Base-by-base conservation (phyloP, 1,140 invertebrate species). In the Mya arenaria region DNA sequence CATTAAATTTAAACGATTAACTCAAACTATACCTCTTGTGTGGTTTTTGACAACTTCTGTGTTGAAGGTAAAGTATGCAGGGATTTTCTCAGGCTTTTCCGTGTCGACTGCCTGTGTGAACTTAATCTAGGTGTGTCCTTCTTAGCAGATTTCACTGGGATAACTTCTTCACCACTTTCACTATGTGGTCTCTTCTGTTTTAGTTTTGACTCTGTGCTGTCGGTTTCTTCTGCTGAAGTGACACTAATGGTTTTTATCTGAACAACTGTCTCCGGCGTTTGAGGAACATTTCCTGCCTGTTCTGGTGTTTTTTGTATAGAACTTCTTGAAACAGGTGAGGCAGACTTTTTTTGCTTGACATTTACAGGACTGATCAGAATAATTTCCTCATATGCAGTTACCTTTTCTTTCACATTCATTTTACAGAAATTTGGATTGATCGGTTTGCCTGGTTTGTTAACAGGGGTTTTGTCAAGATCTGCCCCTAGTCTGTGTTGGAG, bases 331-430 rank as follows among this genome's bases (percentile, higher is more conserved):
- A 63, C 60, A 28, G 25, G 60, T 8, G 55, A 23, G 4, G n/a
- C 4, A 4, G 4, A 6, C 5, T 63, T n/a, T 13, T 48, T 58
- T 52, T 71, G 37, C 10, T 52, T 10, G 34, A 30, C n/a, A 75
- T 32, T 4, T 56, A 6, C 36, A 32, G 28, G 28, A 63, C 73
- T 63, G 13, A 63, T 75, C n/a, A 65, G 32, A 17, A 58, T 58
- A n/a, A 68, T 79, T 56, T 79, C 75, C 41, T 79, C 75, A 68
- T 79, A 68, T 6, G 63, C 75, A 69, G 56, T 30, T 4, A 37
- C 63, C 32, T 41, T 68, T 58, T 79, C 75, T 69, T 79, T 68
- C 30, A 78, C 74, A 68, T 79, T 79, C 75, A 79, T 79, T 41
- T n/a, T 55, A 25, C 17, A 56, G 34, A 79, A 79, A 30, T 56